phyloP scores from a whole-genome alignment of 2,888 invertebrate species.

The Acleris laterana region DNA sequence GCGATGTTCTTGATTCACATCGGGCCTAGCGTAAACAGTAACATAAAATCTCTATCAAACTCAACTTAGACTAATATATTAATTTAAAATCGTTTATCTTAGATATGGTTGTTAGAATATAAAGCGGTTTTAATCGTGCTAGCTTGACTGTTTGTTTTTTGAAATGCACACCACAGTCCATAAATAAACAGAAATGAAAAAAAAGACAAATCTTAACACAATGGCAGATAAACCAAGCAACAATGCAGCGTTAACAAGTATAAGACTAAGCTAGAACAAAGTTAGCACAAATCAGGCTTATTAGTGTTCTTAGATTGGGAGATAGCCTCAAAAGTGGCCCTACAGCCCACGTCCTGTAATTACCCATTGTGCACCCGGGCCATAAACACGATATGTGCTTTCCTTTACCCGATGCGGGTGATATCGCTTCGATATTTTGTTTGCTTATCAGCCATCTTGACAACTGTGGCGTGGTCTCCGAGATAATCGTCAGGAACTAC shows the following conservation, averaged over 20 bases:
- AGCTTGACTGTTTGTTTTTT: too few relatives aligned
- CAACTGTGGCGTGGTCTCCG: conserved; percentile 3
- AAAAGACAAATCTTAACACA: conserved; percentile 19
- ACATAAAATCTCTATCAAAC: too few relatives aligned
- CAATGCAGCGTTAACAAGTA: conserved; percentile 1
- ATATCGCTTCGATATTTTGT: conserved; percentile 32
- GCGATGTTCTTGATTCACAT: too few relatives aligned
- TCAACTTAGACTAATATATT: too few relatives aligned
- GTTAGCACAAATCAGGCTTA: conserved; percentile 56
- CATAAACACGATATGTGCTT: conserved; percentile 44
- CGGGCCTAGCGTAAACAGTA: too few relatives aligned
- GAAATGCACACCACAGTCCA: background rate
- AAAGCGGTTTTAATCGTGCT: too few relatives aligned
- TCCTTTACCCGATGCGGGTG: conserved; percentile 18
- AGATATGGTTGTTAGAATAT: too few relatives aligned
- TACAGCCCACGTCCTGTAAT: conserved; percentile 41
- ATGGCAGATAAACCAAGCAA: conserved; percentile 27
- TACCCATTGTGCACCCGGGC: conserved; percentile 47
- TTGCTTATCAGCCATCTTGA: conserved; percentile 26
- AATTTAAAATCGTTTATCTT: too few relatives aligned
- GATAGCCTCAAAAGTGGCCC: conserved; percentile 51
- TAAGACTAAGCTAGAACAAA: background rate
- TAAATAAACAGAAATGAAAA: background rate
- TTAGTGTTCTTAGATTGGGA: conserved; percentile 58
- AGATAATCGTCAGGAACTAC: conserved; percentile 1